A percentile compares a stretch with the other conserved stretches of the same genome.
phyloP scores from a whole-genome alignment of 2,113 vertebrate species.

The Podocnemis expansa region DNA sequence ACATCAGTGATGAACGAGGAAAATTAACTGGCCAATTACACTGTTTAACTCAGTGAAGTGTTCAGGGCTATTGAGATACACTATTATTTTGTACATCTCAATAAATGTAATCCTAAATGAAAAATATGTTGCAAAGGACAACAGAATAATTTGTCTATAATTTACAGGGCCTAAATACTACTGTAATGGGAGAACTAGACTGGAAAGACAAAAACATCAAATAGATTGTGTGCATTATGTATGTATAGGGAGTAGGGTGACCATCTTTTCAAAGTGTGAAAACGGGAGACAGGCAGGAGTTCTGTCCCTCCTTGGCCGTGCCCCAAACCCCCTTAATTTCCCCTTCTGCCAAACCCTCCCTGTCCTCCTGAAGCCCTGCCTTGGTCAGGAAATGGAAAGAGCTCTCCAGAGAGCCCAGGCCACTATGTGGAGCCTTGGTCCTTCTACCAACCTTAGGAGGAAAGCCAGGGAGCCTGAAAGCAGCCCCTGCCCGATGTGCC shows the following conservation, averaged over 20 bases:
- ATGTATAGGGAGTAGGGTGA: neutral
- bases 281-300: too few species aligned
- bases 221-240: neutral
- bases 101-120: neutral
- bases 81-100: neutral
- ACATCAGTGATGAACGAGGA: neutral
- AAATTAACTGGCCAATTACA: accelerated
- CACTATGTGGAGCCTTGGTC: too few species aligned
- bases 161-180: neutral
- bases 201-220: neutral
- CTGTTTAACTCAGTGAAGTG: accelerated
- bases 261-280: too few species aligned
- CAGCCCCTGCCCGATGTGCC: too few species aligned
- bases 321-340: too few species aligned
- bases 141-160: neutral
- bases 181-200: neutral
- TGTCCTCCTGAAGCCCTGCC: too few species aligned
- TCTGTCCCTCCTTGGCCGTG: too few species aligned
- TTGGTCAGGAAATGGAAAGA: too few species aligned
- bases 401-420: too few species aligned
- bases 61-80: neutral
- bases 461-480: too few species aligned
- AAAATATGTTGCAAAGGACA: neutral
- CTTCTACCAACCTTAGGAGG: too few species aligned
- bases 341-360: too few species aligned